phyloP scores from a whole-genome alignment of 23 tunicate species.

The Trididemnum nubilum region DNA sequence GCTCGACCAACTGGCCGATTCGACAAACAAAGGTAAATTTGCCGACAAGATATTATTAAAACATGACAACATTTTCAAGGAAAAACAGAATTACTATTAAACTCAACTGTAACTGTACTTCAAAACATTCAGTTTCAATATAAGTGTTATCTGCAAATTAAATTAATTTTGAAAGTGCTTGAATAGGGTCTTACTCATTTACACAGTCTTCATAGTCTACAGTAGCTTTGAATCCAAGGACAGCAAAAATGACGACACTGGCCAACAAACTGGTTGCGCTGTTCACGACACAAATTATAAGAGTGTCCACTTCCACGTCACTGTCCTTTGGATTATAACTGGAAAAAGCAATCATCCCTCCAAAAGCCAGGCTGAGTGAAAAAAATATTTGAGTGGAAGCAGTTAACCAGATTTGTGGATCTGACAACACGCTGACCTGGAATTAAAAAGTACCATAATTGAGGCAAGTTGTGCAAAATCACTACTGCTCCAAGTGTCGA shows the following conservation, averaged over 20 bases:
- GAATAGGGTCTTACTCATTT: constrained; percentile 53
- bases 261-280: constrained; percentile 83
- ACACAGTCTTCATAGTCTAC: constrained; percentile 72
- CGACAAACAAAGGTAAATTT: too few relatives aligned
- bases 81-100: too few relatives aligned
- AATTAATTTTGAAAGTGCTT: too few relatives aligned
- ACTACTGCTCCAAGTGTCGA: neutral
- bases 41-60: too few relatives aligned
- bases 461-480: too few relatives aligned
- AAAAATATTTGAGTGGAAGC: constrained; percentile 98
- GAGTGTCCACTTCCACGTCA: constrained; percentile 79
- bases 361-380: constrained; percentile 90
- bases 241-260: constrained; percentile 82
- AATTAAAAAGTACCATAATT: too few relatives aligned
- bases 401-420: constrained; percentile 92
- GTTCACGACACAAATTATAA: constrained; percentile 70
- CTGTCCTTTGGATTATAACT: constrained; percentile 84
- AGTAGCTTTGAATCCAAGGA: constrained; percentile 86
- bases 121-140: too few relatives aligned
- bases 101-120: too few relatives aligned
- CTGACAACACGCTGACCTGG: constrained; percentile 52
- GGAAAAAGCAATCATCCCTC: constrained; percentile 98
- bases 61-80: too few relatives aligned
- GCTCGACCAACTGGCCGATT: neutral
- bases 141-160: too few relatives aligned